Percentiles rank a stretch among this genome's conserved stretches.
Conservation (phyloP, 2,113 vertebrate species). For the Mormyrus lacerda region DNA sequence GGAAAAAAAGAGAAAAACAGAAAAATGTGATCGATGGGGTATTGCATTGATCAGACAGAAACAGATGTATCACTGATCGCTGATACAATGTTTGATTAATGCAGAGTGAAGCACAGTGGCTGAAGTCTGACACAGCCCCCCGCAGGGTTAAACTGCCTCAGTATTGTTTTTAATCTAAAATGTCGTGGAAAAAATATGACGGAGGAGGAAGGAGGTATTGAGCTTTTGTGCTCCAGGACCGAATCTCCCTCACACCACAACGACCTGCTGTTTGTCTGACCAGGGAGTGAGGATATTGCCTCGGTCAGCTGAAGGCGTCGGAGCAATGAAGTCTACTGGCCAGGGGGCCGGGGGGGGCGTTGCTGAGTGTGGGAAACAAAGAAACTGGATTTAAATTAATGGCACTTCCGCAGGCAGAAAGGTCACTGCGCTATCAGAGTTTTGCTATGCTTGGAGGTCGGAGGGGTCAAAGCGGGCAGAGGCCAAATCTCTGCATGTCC, state of each 20-base stretch:
- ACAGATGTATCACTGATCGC: conserved; percentile 10
- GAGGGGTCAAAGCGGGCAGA: not conserved
- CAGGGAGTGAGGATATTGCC: not conserved
- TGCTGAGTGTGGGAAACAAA: conserved; percentile 9
- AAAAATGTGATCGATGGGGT: conserved; percentile 1
- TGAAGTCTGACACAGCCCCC: not conserved
- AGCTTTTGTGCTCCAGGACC: not conserved
- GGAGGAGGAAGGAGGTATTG: not conserved
- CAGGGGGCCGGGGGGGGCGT: not conserved
- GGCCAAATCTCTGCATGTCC: not conserved
- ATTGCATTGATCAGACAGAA: not conserved
- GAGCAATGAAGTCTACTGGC: not conserved
- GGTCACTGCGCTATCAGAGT: not conserved
- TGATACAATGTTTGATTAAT: conserved; percentile 3
- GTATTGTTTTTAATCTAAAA: not conserved
- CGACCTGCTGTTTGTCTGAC: not conserved
- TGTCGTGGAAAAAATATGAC: not conserved
- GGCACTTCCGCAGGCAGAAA: not conserved
- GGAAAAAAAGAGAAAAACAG: not conserved
- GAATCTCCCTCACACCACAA: not conserved
- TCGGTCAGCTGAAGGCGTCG: not conserved
- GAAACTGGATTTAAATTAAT: conserved; percentile 4
- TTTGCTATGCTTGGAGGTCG: not conserved
- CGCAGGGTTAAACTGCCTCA: not conserved
- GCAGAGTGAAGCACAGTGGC: not conserved